A percentile compares a stretch with the other conserved stretches of the same genome.
Conservation (phyloP, 1,140 invertebrate genomes). For the Ceratina australensis region DNA sequence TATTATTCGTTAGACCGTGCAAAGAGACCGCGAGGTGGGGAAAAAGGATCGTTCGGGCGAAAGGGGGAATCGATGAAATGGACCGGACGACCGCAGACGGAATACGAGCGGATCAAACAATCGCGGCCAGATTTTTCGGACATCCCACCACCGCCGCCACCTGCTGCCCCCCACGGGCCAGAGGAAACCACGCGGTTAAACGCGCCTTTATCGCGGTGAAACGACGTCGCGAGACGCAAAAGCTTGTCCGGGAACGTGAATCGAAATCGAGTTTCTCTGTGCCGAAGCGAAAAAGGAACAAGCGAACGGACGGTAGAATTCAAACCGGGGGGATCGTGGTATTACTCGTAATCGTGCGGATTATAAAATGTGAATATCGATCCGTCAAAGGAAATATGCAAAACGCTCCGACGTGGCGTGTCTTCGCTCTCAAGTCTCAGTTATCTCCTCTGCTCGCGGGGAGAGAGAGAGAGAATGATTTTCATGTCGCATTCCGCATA, state of each 20-base stretch:
- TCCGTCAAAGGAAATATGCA: too few relatives aligned
- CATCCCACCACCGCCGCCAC: background rate
- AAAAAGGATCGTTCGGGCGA: background rate
- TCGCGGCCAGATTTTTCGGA: constrained; percentile 26
- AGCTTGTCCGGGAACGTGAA: background rate
- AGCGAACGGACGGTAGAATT: too few relatives aligned
- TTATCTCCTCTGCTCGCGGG: too few relatives aligned
- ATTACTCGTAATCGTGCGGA: too few relatives aligned
- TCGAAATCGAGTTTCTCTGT: background rate
- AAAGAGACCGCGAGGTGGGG: background rate
- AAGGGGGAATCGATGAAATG: constrained; percentile 32
- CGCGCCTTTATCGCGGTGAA: constrained; percentile 14
- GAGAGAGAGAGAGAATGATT: too few relatives aligned
- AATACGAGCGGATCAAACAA: constrained; percentile 31
- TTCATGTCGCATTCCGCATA: too few relatives aligned
- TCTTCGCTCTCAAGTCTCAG: too few relatives aligned
- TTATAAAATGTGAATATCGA: too few relatives aligned
- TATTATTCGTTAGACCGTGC: constrained; percentile 34
- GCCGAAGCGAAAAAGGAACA: background rate
- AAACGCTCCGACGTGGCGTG: too few relatives aligned
- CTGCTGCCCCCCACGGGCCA: too few relatives aligned
- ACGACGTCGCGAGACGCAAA: background rate
- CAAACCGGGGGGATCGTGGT: too few relatives aligned
- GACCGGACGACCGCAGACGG: constrained; percentile 34
- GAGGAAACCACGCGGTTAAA: background rate